Conservation (phyloP, 1,140 invertebrate genomes). For the Drosophila sp. region DNA sequence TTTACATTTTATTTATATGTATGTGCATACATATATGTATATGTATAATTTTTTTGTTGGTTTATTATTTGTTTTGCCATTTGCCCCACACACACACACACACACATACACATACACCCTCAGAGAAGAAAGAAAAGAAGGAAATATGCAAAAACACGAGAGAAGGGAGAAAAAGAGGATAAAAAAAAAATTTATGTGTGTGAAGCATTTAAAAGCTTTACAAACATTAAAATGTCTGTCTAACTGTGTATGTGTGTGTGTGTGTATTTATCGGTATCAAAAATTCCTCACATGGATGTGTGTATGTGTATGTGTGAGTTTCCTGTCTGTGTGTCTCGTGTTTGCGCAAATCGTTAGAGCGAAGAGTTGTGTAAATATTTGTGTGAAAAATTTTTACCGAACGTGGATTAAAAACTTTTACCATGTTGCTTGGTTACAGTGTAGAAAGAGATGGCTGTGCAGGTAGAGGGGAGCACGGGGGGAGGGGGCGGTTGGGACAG, state of each 20-base stretch:
- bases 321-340: conserved; percentile 60
- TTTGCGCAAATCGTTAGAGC: conserved; percentile 79
- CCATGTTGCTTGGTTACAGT: conserved; percentile 69
- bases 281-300: conserved; percentile 48
- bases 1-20: conserved; percentile 66
- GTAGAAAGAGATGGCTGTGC: conserved; percentile 38
- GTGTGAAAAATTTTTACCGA: conserved; percentile 78
- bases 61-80: conserved; percentile 79
- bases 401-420: conserved; percentile 80
- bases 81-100: conserved; percentile 46
- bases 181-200: conserved; percentile 62
- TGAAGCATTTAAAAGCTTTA: conserved; percentile 78
- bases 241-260: conserved; percentile 51
- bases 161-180: conserved; percentile 39
- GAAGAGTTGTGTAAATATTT: conserved; percentile 81
- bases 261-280: conserved; percentile 68
- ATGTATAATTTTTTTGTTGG: conserved; percentile 42
- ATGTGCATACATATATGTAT: conserved; percentile 1
- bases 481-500: neutral
- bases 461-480: neutral
- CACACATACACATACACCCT: neutral
- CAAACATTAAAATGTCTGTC: conserved; percentile 80
- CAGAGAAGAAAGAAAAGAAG: conserved; percentile 1
- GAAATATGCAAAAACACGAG: conserved; percentile 28
- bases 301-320: conserved; percentile 14